Evolutionary conservation across 2,113 vertebrate genomes (phyloP).

Genomic region (Galbula dea): DNA sequence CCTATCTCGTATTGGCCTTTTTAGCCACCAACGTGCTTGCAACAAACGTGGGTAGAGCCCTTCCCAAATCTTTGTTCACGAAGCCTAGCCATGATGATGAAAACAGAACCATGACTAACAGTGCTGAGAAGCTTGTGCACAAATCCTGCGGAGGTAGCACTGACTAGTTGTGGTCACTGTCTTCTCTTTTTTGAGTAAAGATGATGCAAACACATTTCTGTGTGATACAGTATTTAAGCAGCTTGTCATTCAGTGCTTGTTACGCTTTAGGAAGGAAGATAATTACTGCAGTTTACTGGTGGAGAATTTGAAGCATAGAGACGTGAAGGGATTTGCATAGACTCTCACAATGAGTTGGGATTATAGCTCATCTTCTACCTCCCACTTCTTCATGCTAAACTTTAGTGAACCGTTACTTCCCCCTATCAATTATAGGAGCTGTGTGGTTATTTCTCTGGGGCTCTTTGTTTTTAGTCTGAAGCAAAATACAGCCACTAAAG

Average conservation of each 20-base stretch:
- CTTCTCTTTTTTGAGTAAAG: neutral
- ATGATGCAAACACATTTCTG: neutral
- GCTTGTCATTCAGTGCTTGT: neutral
- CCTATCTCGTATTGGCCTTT: too few species aligned
- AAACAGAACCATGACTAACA: too few species aligned
- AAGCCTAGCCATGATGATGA: too few species aligned
- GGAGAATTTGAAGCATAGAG: neutral
- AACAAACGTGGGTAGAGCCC: too few species aligned
- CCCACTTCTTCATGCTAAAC: neutral
- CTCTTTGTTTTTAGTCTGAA: neutral
- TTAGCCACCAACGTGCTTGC: too few species aligned
- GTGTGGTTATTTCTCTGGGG: neutral
- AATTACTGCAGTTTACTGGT: neutral
- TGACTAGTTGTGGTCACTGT: neutral
- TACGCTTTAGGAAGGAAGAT: neutral
- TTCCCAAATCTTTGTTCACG: too few species aligned
- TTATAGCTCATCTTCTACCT: neutral
- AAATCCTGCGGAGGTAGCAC: neutral
- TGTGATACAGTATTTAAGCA: neutral
- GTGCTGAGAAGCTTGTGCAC: neutral
- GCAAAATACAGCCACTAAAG: neutral
- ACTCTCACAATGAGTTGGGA: neutral
- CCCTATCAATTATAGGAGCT: neutral
- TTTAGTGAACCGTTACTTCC: neutral
- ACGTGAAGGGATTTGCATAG: neutral